Base-by-base conservation (phyloP, 1,140 invertebrate species). In the Cyrtorhinus lividipennis region DNA sequence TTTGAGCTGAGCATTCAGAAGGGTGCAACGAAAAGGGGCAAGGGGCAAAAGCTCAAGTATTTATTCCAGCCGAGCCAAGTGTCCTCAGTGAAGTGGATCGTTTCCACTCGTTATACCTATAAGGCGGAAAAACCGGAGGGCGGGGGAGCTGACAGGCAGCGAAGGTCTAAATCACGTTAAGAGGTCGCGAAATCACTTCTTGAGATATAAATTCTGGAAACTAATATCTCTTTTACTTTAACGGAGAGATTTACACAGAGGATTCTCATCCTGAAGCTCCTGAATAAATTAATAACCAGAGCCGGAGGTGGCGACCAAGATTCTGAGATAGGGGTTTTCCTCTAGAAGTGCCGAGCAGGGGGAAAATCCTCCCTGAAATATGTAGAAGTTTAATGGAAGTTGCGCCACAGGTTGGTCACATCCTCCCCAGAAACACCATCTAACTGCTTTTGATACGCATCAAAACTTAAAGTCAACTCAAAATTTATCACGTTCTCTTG, bases 351-450 rank as follows among this genome's bases (percentile, higher is more conserved):
- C 30, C 15, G 30, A 38, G 30, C 15, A 8, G 30, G 20, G 48
- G 48, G 12, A 20, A 20, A 53, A 15, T 53, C 48, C 48, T 10
- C 48, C 12, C 48, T 53, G 20, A 53, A 53, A 53, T 53, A 53
- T 53, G 48, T 53, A 53, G 48, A 53, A 53, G 48, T 53, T 53
- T 53, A 53, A 53, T 53, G 48, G 48, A 53, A 53, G 48, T 20
- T 20, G 48, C 20, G 18, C 48, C 48, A 53, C 48, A 53, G 48
- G 48, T 53, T 53, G 48, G 48, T 53, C 48, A 53, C 48, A 53
- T 53, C 48, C 48, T 53, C 20, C 20, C 48, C 20, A 53, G 10
- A 10, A 53, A 13, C 20, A 53, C 20, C 20, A 13, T 22, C 48
- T 22, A 53, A 53, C 48, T 53, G 48, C 20, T 53, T 53, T 5